Evolutionary conservation across 2,113 vertebrate genomes (phyloP), one percentile per base, ranked within the genome.

Genomic region (Rutilus rutilus): DNA sequence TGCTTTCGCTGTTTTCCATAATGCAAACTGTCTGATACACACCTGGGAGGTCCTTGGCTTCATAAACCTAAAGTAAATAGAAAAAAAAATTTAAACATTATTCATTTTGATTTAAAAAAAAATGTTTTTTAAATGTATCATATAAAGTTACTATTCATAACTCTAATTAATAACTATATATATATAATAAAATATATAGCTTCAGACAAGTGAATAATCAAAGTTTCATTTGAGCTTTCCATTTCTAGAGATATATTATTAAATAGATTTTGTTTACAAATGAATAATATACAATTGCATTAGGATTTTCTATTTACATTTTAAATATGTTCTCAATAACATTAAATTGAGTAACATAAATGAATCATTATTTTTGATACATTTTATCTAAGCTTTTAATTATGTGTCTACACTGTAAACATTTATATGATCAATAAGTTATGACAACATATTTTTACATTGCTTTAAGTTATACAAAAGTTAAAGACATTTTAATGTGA

Each of bases 31-130:
- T 27, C 19, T 39, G 52, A 84, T 71, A 82, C 87, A 21, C 87
- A 95, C 94, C 95, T 93, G 93, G 92, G 85, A 94, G 85, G 19
- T 92, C 88, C 50, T 79, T 76, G 0, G 86, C 36, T 0, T 93
- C 86, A 14, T 90, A 92, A 50, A 95, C 86, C 95, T 95, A 47
- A 36, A 74, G 62, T 8, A 79, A 4, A 52, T 0, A 21, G 21
- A 19, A n/a, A 9, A n/a, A 7, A 21, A 21, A 57, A 54, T 54
- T 39, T 11, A 33, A 54, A 77, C 25, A 76, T 12, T 5, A 21
- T 30, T 30, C 1, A 33, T 54, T 47, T 71, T 71, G 6, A 17
- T 50, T 15, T 50, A n/a, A n/a, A n/a, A n/a, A n/a, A n/a, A n/a
- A n/a, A n/a, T 21, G 2, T 57, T 57, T 57, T 57, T 52, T 52